A percentile compares a stretch with the other conserved stretches of the same genome.
These are phyloP conservation scores for Yponomeuta cagnagella DNA, from an alignment of 2,888 invertebrate genomes.

Conservation along the genomic window DNA sequence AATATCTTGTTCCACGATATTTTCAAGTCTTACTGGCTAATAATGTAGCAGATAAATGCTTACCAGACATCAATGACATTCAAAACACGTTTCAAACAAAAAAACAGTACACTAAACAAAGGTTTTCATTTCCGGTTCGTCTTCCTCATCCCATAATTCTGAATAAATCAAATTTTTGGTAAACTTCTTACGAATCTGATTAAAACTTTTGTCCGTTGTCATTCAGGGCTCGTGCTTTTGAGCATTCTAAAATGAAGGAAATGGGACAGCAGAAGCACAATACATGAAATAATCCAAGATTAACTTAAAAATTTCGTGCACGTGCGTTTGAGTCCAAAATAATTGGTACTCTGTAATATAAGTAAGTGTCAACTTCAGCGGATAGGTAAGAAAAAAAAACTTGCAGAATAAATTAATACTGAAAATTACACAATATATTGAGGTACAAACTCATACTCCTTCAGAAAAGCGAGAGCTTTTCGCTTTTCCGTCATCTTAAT, in stretches of 20 bases:
- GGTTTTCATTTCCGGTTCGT: not conserved
- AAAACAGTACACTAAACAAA: not conserved
- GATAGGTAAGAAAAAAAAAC: too few species aligned
- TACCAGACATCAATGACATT: not conserved
- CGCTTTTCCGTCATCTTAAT: too few species aligned
- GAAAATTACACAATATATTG: too few species aligned
- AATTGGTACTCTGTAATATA: too few species aligned
- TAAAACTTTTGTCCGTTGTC: not conserved
- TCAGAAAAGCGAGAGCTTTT: too few species aligned
- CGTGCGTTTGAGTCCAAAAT: too few species aligned
- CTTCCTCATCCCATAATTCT: not conserved
- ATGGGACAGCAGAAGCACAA: slow-evolving; percentile 11
- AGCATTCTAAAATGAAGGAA: slow-evolving; percentile 29
- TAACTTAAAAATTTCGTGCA: too few species aligned
- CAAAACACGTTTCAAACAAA: not conserved
- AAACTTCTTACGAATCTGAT: not conserved
- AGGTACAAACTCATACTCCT: too few species aligned
- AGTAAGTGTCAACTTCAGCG: too few species aligned
- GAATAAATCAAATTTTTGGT: not conserved
- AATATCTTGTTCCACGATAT: too few species aligned
- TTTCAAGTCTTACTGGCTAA: not conserved
- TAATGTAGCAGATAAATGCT: not conserved
- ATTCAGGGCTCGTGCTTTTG: slow-evolving; percentile 17
- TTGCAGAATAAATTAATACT: too few species aligned
- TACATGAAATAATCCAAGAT: not conserved